A percentile compares a stretch with the other conserved stretches of the same genome.
phyloP scores from a whole-genome alignment of 2,888 invertebrate species.

The Macrophya alboannulata region DNA sequence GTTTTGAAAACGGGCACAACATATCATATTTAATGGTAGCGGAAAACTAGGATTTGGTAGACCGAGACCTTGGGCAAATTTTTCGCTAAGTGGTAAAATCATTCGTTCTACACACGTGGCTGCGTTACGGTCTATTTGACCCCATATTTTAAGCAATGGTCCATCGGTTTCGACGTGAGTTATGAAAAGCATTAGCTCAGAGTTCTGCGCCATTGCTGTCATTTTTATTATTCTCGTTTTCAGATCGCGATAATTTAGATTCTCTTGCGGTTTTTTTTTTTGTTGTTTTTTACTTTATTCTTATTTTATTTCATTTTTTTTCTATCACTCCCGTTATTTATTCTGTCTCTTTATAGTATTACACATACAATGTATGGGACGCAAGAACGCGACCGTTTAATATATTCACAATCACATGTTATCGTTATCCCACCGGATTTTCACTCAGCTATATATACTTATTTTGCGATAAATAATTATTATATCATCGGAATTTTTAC shows the following conservation, averaged over 20 bases:
- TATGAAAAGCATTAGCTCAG: constrained; percentile 80
- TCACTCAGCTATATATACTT: background rate
- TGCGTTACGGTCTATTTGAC: constrained; percentile 83
- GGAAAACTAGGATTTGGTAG: constrained; percentile 69
- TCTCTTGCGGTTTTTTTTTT: background rate
- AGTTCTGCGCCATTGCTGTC: constrained; percentile 62
- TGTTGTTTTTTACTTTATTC: background rate
- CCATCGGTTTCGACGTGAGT: constrained; percentile 88
- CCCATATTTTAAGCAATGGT: constrained; percentile 87
- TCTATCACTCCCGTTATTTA: constrained; percentile 1
- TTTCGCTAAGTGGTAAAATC: constrained; percentile 74
- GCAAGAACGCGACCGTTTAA: background rate
- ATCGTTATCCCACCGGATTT: background rate
- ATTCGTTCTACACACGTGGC: constrained; percentile 83
- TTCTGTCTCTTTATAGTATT: background rate
- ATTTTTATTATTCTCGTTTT: constrained; percentile 53
- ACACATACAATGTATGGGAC: background rate
- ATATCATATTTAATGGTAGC: constrained; percentile 82
- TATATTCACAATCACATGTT: background rate
- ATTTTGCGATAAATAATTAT: background rate
- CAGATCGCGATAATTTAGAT: background rate
- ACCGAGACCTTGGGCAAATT: constrained; percentile 80
- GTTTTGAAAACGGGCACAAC: constrained; percentile 87
- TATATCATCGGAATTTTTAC: background rate
- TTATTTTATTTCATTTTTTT: background rate